Evolutionary conservation across 2,888 invertebrate species (phyloP).

Genomic region (Crossocerus cetratus): DNA sequence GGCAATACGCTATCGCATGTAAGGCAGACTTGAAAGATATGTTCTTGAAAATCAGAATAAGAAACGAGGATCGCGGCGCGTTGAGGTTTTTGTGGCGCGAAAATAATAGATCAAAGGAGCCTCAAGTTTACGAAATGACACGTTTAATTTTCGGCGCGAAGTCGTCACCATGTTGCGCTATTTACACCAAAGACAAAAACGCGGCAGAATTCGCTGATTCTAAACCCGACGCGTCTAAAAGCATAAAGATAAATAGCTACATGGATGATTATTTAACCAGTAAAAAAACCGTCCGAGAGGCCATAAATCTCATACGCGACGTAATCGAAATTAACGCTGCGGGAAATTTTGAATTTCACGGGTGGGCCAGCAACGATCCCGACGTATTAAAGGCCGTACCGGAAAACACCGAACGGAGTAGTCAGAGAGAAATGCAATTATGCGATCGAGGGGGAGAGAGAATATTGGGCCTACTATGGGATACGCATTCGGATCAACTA

Average conservation of each 20-base stretch:
- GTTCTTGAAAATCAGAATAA: neutral
- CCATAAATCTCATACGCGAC: neutral
- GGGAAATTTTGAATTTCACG: neutral
- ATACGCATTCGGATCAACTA: neutral
- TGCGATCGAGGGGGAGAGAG: neutral
- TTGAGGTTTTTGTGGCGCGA: conserved; percentile 1
- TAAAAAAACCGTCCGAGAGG: neutral
- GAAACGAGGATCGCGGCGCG: neutral
- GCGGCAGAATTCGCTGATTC: neutral
- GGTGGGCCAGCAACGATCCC: neutral
- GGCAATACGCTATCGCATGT: neutral
- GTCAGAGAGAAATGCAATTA: neutral
- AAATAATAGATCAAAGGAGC: neutral
- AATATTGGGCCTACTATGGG: neutral
- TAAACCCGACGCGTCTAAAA: neutral
- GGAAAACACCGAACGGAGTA: neutral
- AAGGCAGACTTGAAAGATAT: neutral
- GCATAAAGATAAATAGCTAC: neutral
- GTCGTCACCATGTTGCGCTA: neutral
- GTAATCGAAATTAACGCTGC: neutral
- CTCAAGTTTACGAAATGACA: neutral
- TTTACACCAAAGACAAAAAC: neutral
- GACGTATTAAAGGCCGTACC: no score
- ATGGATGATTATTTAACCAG: conserved; percentile 1
- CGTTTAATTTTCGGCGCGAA: neutral